phyloP scores from a whole-genome alignment of 2,888 invertebrate genomes.

The Mythimna loreyi region DNA sequence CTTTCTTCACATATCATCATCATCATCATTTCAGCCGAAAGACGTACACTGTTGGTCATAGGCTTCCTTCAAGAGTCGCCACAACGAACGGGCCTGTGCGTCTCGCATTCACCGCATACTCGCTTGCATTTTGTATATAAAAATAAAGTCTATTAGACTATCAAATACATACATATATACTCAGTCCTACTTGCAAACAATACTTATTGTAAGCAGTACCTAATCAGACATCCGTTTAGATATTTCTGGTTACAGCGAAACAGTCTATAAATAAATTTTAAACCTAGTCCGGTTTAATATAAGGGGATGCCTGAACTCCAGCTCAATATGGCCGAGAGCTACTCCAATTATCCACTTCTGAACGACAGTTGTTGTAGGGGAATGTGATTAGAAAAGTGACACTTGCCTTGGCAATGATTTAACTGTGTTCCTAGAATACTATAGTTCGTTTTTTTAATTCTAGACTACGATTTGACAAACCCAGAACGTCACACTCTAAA shows the following conservation, averaged over 20 bases:
- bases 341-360: slow-evolving; percentile 38
- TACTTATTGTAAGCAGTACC: background rate
- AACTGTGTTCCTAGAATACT: background rate
- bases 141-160: too few species aligned
- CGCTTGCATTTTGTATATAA: too few species aligned
- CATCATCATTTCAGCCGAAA: too few species aligned
- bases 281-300: background rate
- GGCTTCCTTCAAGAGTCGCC: too few species aligned
- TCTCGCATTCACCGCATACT: too few species aligned
- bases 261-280: slow-evolving; percentile 13
- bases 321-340: background rate
- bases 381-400: slow-evolving; percentile 7
- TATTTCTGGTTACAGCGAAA: background rate
- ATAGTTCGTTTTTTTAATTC: too few species aligned
- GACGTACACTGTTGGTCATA: too few species aligned
- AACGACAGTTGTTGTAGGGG: background rate
- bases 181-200: background rate
- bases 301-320: slow-evolving; percentile 14
- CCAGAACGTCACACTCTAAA: too few species aligned
- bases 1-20: too few species aligned
- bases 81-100: too few species aligned
- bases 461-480: too few species aligned
- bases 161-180: background rate
- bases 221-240: slow-evolving; percentile 1
- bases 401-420: background rate